phyloP scores from a whole-genome alignment of 2,113 vertebrate genomes.

The Pionites leucogaster region DNA sequence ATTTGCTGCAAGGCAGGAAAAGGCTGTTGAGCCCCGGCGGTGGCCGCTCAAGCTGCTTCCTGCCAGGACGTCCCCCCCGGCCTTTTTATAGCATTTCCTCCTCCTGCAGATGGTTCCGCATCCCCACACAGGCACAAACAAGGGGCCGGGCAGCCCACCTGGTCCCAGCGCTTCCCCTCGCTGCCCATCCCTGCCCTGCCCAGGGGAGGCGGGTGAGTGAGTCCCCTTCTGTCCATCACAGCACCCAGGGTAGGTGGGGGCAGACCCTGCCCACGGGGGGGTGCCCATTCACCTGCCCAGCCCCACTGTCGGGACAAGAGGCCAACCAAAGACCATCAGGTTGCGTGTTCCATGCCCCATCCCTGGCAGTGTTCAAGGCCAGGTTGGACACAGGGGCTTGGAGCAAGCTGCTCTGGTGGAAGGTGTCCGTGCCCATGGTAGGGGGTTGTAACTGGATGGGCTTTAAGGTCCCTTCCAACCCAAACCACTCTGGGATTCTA shows the following conservation, averaged over 20 bases:
- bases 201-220: background rate
- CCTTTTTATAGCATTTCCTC: slow-evolving; percentile 78
- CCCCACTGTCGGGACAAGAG: background rate
- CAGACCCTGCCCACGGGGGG: fast-evolving
- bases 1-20: slow-evolving; percentile 87
- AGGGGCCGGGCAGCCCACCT: background rate
- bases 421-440: background rate
- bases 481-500: background rate
- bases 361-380: background rate
- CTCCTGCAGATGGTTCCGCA: slow-evolving; percentile 70
- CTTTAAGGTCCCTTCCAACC: background rate
- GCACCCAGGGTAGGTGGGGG: background rate
- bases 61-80: slow-evolving; percentile 73
- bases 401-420: background rate
- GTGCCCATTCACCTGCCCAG: background rate
- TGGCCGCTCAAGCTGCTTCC: slow-evolving; percentile 75
- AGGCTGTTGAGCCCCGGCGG: slow-evolving; percentile 69
- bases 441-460: background rate
- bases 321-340: background rate
- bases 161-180: background rate
- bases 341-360: background rate
- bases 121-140: background rate
- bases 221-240: background rate
- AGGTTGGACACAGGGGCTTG: background rate
- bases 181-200: background rate